phyloP scores from a whole-genome alignment of 30 jellyfish, hydroid and myxozoan genomes.

The Mastigias papua region DNA sequence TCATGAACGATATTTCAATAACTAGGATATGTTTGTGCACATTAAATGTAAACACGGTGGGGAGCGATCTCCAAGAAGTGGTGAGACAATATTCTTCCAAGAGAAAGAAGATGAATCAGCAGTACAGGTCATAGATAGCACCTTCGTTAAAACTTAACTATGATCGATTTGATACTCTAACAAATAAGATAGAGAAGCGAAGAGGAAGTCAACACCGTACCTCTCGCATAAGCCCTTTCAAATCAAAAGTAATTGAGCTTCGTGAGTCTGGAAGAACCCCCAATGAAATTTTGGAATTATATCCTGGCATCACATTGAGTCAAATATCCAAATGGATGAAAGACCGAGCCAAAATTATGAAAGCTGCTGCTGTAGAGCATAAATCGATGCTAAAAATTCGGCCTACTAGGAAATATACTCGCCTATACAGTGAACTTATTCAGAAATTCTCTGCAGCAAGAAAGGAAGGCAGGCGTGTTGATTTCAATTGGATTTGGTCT shows the following conservation, averaged over 20 bases:
- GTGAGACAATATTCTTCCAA: background rate
- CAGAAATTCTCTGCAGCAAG: slow-evolving; percentile 30
- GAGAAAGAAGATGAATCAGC: background rate
- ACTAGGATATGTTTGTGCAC: background rate
- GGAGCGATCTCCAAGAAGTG: background rate
- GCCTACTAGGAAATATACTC: slow-evolving; percentile 51
- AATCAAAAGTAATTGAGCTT: background rate
- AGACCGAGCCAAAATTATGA: slow-evolving; percentile 24
- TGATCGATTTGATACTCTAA: background rate
- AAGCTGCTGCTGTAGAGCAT: slow-evolving; percentile 39
- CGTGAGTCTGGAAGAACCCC: background rate
- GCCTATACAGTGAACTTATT: slow-evolving; percentile 34
- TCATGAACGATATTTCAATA: background rate
- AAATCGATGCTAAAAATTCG: slow-evolving; percentile 41
- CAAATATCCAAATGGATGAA: slow-evolving; percentile 20
- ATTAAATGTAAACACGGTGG: background rate
- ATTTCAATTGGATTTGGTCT: slow-evolving; percentile 79
- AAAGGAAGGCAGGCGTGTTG: slow-evolving; percentile 69
- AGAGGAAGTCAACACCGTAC: background rate
- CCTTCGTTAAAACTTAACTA: background rate
- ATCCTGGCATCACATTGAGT: background rate
- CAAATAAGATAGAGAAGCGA: background rate
- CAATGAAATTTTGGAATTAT: background rate
- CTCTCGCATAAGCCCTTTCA: background rate
- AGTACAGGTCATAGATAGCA: background rate